Percentiles rank a stretch among this genome's conserved stretches.
Conservation (phyloP, 1,140 invertebrate species). For the Drosophila mauritiana region DNA sequence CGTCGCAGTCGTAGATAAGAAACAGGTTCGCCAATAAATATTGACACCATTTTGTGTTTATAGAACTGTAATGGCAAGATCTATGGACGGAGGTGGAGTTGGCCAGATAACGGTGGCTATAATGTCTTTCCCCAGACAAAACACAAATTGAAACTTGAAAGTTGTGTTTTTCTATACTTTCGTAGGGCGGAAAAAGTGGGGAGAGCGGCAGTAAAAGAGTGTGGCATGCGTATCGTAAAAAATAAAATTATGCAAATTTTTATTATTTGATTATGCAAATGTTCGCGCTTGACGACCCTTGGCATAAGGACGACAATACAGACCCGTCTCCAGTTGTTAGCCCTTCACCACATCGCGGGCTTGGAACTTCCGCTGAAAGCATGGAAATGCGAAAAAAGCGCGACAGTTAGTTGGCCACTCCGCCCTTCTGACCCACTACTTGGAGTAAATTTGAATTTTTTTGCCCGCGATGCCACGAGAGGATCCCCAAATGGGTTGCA, state of each 20-base stretch:
- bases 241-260: constrained; percentile 84
- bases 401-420: constrained; percentile 69
- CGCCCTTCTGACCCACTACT: constrained; percentile 42
- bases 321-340: constrained; percentile 9
- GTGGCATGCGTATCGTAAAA: constrained; percentile 77
- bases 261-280: constrained; percentile 85
- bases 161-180: constrained; percentile 26
- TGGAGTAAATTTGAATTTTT: constrained; percentile 72
- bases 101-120: constrained; percentile 67
- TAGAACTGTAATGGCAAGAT: constrained; percentile 20
- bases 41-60: constrained; percentile 81
- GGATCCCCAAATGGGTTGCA: constrained; percentile 1
- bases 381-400: constrained; percentile 39
- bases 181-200: neutral
- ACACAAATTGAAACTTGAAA: constrained; percentile 59
- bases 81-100: constrained; percentile 1
- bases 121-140: constrained; percentile 54
- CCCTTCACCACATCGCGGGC: constrained; percentile 45
- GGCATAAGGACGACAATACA: constrained; percentile 84
- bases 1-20: constrained; percentile 65
- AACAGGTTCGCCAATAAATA: constrained; percentile 83
- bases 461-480: constrained; percentile 46
- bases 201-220: constrained; percentile 16
- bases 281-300: constrained; percentile 84
- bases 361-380: constrained; percentile 61